Conservation (phyloP, 1,140 invertebrate species). For the Linepithema humile region DNA sequence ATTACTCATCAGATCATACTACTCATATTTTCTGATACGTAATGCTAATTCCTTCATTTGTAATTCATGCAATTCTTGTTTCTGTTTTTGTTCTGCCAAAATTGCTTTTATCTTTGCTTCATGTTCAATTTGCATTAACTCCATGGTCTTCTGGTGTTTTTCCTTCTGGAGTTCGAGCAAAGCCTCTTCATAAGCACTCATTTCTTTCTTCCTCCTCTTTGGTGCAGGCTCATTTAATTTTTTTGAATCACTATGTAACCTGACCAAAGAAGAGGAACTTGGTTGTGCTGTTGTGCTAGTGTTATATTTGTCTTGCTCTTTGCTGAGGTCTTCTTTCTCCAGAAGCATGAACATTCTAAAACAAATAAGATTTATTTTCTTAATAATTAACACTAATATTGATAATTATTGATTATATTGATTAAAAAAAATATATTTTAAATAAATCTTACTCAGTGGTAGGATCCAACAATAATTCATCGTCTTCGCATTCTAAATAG, state of each 20-base stretch:
- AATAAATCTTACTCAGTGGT: no score
- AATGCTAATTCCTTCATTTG: not conserved
- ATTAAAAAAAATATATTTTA: no score
- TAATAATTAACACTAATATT: no score
- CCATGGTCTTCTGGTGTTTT: not conserved
- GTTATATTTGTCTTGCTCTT: no score
- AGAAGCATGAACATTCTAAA: not conserved
- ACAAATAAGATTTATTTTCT: no score
- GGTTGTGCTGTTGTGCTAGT: no score
- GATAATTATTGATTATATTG: no score
- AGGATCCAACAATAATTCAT: no score
- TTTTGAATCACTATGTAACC: not conserved
- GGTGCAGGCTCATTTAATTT: not conserved
- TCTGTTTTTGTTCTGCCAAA: not conserved
- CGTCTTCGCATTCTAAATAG: no score
- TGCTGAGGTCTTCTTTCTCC: no score
- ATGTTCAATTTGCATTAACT: not conserved
- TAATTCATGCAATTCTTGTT: not conserved
- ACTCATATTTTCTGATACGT: not conserved
- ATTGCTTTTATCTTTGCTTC: not conserved
- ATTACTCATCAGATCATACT: no score
- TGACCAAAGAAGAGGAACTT: not conserved
- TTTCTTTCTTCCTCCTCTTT: not conserved
- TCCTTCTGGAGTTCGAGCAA: not conserved
- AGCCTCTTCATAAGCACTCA: not conserved